These are phyloP conservation scores for Cheirogaleus medius DNA, from an alignment of 2,113 vertebrate genomes.

Conservation along the genomic window DNA sequence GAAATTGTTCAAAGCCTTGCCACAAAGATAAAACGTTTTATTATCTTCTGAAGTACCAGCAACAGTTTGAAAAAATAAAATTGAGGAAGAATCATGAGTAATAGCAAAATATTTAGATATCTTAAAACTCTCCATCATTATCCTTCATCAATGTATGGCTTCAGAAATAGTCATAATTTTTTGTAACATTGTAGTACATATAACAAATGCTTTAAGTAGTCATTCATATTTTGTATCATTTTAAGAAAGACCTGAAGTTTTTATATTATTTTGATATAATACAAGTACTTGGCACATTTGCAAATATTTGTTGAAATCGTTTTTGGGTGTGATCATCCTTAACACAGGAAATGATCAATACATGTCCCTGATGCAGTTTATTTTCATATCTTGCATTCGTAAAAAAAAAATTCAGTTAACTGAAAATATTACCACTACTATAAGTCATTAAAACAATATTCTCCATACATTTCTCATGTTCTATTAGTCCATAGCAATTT, in stretches of 20 bases:
- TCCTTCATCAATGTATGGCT: background rate
- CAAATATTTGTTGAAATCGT: slow-evolving; percentile 11
- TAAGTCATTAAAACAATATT: slow-evolving; percentile 2
- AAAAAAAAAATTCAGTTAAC: background rate
- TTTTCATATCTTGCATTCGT: slow-evolving; percentile 1
- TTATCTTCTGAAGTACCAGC: background rate
- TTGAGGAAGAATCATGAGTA: background rate
- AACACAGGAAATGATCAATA: background rate
- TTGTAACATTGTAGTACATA: background rate
- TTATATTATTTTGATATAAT: slow-evolving; percentile 26
- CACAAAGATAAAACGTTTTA: slow-evolving; percentile 3
- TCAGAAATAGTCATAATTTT: background rate
- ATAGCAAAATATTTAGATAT: slow-evolving; percentile 18
- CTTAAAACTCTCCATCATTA: background rate
- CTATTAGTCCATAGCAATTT: background rate
- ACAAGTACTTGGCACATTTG: background rate
- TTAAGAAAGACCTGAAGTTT: slow-evolving; percentile 30
- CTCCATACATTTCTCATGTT: background rate
- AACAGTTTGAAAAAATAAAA: slow-evolving; percentile 22
- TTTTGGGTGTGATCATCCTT: background rate
- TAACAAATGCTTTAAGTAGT: background rate
- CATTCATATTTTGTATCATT: background rate
- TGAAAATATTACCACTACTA: background rate
- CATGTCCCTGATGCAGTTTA: background rate
- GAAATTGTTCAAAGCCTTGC: slow-evolving; percentile 32